Percentiles rank a stretch among this genome's conserved stretches.
Evolutionary conservation across 1,140 invertebrate genomes (phyloP).

Genomic region (Drosophila bipectinata): DNA sequence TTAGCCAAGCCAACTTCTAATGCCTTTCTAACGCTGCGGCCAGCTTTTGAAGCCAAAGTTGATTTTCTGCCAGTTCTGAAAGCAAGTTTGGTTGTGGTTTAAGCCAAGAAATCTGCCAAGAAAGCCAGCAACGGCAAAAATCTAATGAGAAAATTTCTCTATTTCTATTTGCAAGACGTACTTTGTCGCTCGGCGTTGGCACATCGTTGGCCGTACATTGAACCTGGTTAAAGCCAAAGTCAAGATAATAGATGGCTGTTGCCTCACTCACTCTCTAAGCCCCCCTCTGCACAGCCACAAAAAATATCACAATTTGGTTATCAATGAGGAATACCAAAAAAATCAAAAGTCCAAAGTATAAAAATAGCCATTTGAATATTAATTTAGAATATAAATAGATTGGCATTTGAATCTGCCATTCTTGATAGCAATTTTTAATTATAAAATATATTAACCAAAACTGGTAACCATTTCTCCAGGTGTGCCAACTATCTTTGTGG

Average conservation of each 20-base stretch:
- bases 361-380: neutral
- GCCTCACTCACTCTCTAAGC: slow-evolving; percentile 15
- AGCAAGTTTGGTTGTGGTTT: slow-evolving; percentile 59
- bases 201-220: slow-evolving; percentile 70
- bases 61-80: slow-evolving; percentile 37
- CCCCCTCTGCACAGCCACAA: neutral
- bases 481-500: neutral
- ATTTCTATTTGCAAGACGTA: slow-evolving; percentile 60
- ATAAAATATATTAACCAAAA: neutral
- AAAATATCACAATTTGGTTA: slow-evolving; percentile 1
- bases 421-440: neutral
- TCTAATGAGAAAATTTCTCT: slow-evolving; percentile 80
- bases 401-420: neutral
- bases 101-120: slow-evolving; percentile 20
- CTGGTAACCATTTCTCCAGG: neutral
- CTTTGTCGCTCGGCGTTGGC: slow-evolving; percentile 45
- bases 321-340: neutral
- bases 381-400: neutral
- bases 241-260: slow-evolving; percentile 49
- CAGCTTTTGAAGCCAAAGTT: slow-evolving; percentile 4
- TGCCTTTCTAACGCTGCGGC: slow-evolving; percentile 50
- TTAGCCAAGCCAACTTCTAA: slow-evolving; percentile 45
- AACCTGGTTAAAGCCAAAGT: slow-evolving; percentile 64
- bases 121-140: slow-evolving; percentile 42
- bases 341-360: neutral